phyloP scores from a whole-genome alignment of 2,113 vertebrate species.

The Zosterops japonicus region DNA sequence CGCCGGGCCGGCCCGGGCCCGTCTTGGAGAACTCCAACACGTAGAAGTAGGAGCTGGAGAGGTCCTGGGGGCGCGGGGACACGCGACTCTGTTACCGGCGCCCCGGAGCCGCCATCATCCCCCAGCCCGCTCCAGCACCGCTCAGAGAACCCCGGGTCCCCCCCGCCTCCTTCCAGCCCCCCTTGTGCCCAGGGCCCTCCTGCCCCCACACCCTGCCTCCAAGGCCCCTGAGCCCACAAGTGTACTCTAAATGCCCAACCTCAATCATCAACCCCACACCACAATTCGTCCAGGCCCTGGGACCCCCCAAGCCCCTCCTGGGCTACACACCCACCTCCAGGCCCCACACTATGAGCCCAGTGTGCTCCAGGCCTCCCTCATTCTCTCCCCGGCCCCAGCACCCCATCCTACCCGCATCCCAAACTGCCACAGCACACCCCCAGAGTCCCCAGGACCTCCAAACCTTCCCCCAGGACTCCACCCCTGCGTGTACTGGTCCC shows the following conservation, averaged over 20 bases:
- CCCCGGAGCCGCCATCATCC: not conserved
- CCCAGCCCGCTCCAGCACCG: no score
- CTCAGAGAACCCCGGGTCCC: no score
- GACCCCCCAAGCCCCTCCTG: no score
- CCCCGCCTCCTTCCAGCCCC: not conserved
- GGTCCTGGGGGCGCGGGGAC: slow-evolving; percentile 69
- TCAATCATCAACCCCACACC: not conserved
- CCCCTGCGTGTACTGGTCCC: rapidly evolving
- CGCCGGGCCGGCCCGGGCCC: slow-evolving; percentile 9
- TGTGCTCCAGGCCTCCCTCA: not conserved
- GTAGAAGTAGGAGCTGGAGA: slow-evolving; percentile 85
- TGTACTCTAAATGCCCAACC: no score
- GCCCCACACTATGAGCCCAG: rapidly evolving
- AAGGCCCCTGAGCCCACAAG: not conserved
- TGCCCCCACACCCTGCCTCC: no score
- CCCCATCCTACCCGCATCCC: rapidly evolving
- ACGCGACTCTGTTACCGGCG: not conserved
- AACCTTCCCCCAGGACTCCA: not conserved
- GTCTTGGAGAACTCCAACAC: slow-evolving; percentile 86
- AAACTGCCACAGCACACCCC: rapidly evolving
- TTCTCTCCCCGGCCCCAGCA: no score
- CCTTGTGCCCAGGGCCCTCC: not conserved
- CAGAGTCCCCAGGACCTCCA: not conserved
- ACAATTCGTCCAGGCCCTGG: rapidly evolving
- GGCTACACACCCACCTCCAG: not conserved